Evolutionary conservation across 2,113 vertebrate genomes (phyloP).

Genomic region (Edolisoma coerulescens): DNA sequence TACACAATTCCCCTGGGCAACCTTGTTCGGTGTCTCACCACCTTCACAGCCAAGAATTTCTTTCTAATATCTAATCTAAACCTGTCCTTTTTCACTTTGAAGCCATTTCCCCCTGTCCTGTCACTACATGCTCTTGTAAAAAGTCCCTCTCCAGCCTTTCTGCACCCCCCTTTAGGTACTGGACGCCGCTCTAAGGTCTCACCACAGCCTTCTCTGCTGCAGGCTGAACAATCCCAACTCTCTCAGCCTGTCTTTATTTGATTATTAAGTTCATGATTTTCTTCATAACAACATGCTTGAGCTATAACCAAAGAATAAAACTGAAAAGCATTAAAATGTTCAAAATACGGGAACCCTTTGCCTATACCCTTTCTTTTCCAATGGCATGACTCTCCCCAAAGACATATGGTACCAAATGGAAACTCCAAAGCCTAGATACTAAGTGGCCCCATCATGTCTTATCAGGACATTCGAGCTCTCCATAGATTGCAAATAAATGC

Average conservation of each 20-base stretch:
- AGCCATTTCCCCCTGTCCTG: background rate
- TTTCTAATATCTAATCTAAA: background rate
- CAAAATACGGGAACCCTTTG: background rate
- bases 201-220: background rate
- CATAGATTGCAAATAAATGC: background rate
- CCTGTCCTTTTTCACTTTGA: background rate
- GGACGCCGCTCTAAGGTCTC: background rate
- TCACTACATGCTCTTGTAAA: background rate
- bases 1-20: background rate
- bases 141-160: background rate
- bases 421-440: background rate
- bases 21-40: background rate
- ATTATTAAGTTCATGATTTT: background rate
- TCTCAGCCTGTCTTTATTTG: background rate
- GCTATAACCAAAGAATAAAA: background rate
- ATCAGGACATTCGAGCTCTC: background rate
- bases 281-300: background rate
- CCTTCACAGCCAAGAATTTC: background rate
- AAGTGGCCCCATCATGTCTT: background rate
- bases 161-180: background rate
- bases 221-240: background rate
- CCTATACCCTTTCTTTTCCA: background rate
- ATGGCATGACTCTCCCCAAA: background rate
- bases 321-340: background rate
- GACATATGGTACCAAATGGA: background rate